These are phyloP conservation scores for Dorcus parallelipipedus DNA, from an alignment of 2,888 invertebrate species.

Conservation along the genomic window DNA sequence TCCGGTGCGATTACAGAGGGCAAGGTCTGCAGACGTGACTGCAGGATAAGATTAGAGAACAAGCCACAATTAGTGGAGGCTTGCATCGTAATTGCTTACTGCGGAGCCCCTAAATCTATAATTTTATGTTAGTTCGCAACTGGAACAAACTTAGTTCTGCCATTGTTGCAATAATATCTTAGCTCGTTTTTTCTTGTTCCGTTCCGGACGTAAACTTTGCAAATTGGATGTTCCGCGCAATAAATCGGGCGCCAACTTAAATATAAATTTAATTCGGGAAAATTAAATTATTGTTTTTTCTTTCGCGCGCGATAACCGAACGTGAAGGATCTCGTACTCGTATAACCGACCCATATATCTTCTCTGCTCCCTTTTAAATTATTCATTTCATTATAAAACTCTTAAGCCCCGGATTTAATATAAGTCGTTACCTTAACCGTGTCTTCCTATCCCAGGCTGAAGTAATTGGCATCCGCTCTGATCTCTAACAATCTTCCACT, in stretches of 20 bases:
- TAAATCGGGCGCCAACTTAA: no score
- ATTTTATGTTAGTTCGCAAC: constrained; percentile 37
- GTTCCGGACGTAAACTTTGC: no score
- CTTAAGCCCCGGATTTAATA: constrained; percentile 42
- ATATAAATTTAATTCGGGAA: no score
- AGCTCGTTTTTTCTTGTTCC: no score
- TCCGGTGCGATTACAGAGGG: constrained; percentile 15
- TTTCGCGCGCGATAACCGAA: no score
- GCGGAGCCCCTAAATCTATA: constrained; percentile 39
- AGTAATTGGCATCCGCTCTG: constrained; percentile 25
- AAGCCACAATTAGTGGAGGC: constrained; percentile 42
- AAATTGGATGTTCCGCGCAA: no score
- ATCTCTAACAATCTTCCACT: constrained; percentile 19
- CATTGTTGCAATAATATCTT: no score
- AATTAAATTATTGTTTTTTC: no score
- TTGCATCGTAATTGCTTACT: constrained; percentile 38
- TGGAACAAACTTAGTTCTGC: constrained; percentile 17
- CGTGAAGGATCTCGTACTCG: background rate
- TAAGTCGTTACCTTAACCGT: constrained; percentile 37
- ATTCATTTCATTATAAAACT: constrained; percentile 47
- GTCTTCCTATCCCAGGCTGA: constrained; percentile 31
- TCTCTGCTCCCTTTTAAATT: constrained; percentile 39
- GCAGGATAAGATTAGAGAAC: constrained; percentile 43
- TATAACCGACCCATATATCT: constrained; percentile 33
- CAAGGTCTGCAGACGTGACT: constrained; percentile 32